Evolutionary conservation across 1,140 invertebrate genomes (phyloP).

Genomic region (Drosophila lowei): DNA sequence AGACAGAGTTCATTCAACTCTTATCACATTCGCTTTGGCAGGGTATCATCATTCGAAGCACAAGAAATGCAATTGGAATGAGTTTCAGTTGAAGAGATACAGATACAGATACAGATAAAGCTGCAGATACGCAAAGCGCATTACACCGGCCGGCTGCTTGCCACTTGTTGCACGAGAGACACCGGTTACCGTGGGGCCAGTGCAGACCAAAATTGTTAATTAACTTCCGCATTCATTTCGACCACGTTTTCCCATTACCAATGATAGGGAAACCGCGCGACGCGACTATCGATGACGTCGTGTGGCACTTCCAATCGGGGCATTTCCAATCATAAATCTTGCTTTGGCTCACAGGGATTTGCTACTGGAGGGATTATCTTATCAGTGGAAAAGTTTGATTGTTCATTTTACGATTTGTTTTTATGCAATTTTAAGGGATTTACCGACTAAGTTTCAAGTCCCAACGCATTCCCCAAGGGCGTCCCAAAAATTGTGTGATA

Average conservation of each 20-base stretch:
- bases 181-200: constrained; percentile 23
- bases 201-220: constrained; percentile 11
- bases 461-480: constrained; percentile 17
- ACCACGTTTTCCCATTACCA: background rate
- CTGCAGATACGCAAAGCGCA: background rate
- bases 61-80: constrained; percentile 23
- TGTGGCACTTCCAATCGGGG: constrained; percentile 10
- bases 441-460: constrained; percentile 42
- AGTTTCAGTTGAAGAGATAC: constrained; percentile 11
- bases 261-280: constrained; percentile 36
- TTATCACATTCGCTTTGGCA: background rate
- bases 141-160: constrained; percentile 5
- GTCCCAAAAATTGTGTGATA: constrained; percentile 1
- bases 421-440: constrained; percentile 53
- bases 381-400: constrained; percentile 29
- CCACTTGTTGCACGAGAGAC: constrained; percentile 34
- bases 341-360: constrained; percentile 40
- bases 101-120: constrained; percentile 12
- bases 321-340: constrained; percentile 64
- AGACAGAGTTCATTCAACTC: too few species aligned
- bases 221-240: constrained; percentile 49
- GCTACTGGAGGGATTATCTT: constrained; percentile 57
- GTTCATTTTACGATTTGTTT: constrained; percentile 55
- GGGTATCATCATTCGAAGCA: constrained; percentile 12
- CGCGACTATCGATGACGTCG: constrained; percentile 35